Evolutionary conservation across 1,140 invertebrate genomes (phyloP).

Genomic region (Globodera ellingtonae): DNA sequence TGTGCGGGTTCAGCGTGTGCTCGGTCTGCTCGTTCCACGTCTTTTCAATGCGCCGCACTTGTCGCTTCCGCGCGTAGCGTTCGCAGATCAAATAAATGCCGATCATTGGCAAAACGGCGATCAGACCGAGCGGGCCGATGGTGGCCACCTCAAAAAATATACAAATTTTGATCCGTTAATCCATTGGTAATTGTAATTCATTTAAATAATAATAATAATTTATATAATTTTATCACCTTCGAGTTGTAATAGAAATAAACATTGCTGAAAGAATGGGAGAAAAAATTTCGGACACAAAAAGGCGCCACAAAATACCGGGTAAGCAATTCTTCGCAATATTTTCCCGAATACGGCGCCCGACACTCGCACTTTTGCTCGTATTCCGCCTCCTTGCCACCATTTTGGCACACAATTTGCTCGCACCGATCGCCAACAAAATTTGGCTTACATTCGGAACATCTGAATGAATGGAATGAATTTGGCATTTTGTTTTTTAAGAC

Average conservation of each 20-base stretch:
- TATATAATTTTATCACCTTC: constrained; percentile 29
- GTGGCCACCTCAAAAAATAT: constrained; percentile 36
- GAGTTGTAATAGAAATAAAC: constrained; percentile 56
- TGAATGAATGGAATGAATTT: neutral
- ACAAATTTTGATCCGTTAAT: constrained; percentile 13
- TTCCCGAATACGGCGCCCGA: constrained; percentile 44
- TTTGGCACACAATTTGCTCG: constrained; percentile 46
- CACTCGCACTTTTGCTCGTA: constrained; percentile 46
- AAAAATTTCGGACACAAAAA: too few species aligned
- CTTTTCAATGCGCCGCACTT: constrained; percentile 52
- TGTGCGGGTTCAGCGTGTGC: constrained; percentile 32
- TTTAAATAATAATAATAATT: too few species aligned
- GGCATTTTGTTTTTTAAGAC: too few species aligned
- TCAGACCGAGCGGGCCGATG: constrained; percentile 50
- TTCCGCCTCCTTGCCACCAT: constrained; percentile 40
- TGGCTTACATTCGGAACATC: constrained; percentile 47
- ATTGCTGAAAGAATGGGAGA: constrained; percentile 4
- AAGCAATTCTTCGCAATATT: constrained; percentile 48
- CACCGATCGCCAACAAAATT: constrained; percentile 46
- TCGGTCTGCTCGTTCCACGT: constrained; percentile 50
- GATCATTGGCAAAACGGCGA: constrained; percentile 51
- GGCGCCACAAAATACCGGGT: constrained; percentile 19
- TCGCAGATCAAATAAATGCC: constrained; percentile 53
- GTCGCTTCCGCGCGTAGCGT: constrained; percentile 49
- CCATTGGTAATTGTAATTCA: too few species aligned